A percentile compares a stretch with the other conserved stretches of the same genome.
Conservation (phyloP, 1,140 invertebrate species). For the Eupeodes corollae region DNA sequence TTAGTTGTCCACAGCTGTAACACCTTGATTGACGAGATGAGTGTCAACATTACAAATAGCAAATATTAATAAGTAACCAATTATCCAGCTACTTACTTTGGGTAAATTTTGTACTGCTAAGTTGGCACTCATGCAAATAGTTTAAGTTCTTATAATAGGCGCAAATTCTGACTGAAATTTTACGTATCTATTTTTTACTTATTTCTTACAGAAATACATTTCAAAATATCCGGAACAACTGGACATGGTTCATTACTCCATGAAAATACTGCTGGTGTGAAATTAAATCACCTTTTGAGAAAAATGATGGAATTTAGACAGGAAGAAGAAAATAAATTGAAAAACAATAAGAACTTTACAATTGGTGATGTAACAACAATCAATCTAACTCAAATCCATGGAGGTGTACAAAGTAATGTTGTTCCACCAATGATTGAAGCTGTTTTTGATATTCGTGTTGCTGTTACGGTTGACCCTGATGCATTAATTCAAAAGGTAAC, state of each 20-base stretch:
- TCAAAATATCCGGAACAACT: constrained; percentile 47
- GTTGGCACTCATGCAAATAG: too few species aligned
- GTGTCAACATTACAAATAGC: too few species aligned
- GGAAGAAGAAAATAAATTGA: constrained; percentile 50
- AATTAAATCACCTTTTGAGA: constrained; percentile 61
- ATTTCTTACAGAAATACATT: constrained; percentile 16
- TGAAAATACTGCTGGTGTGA: constrained; percentile 71
- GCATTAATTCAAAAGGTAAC: constrained; percentile 58
- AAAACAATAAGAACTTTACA: constrained; percentile 45
- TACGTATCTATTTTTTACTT: constrained; percentile 45
- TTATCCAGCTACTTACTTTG: too few species aligned
- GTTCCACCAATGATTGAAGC: constrained; percentile 65
- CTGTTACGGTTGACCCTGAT: constrained; percentile 51
- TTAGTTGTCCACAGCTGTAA: too few species aligned
- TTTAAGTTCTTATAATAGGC: too few species aligned
- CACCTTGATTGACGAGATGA: too few species aligned
- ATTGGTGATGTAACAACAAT: constrained; percentile 75
- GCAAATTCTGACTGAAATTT: too few species aligned
- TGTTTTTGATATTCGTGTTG: constrained; percentile 67
- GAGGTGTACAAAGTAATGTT: constrained; percentile 81
- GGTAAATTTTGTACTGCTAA: too few species aligned
- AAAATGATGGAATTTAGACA: constrained; percentile 60
- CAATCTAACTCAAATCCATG: constrained; percentile 73
- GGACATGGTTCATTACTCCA: constrained; percentile 82
- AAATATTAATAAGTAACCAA: too few species aligned